Evolutionary conservation across 2,797 vertebrate species (phyloP).

Genomic region (Saxicola maurus): DNA sequence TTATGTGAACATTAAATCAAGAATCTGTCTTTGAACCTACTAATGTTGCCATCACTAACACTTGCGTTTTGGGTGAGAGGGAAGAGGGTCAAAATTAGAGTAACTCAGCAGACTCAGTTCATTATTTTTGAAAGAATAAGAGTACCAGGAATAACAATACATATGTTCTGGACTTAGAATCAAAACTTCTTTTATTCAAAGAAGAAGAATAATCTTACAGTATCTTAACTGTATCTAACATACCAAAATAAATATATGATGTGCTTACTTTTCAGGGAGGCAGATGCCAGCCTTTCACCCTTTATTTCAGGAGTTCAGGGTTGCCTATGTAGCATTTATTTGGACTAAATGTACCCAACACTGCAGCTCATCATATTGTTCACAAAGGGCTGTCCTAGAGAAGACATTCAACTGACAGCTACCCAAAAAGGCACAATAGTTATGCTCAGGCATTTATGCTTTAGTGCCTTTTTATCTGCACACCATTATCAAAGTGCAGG

Average conservation of each 20-base stretch:
- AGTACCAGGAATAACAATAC: neutral
- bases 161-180: neutral
- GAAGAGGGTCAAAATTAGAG: neutral
- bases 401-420: neutral
- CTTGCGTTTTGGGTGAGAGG: neutral
- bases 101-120: neutral
- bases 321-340: neutral
- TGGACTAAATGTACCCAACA: neutral
- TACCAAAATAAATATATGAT: neutral
- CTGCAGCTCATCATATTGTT: neutral
- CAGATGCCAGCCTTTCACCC: neutral
- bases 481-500: neutral
- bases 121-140: neutral
- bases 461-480: neutral
- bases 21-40: neutral
- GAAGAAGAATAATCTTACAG: neutral
- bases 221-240: neutral
- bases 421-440: neutral
- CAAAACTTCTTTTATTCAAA: neutral
- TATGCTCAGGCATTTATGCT: neutral
- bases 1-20: neutral
- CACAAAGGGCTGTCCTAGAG: neutral
- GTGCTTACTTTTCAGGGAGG: neutral
- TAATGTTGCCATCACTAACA: neutral
- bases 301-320: neutral